Percentiles rank a stretch among this genome's conserved stretches.
Conservation (phyloP, 2,113 vertebrate species). For the Procavia capensis region DNA sequence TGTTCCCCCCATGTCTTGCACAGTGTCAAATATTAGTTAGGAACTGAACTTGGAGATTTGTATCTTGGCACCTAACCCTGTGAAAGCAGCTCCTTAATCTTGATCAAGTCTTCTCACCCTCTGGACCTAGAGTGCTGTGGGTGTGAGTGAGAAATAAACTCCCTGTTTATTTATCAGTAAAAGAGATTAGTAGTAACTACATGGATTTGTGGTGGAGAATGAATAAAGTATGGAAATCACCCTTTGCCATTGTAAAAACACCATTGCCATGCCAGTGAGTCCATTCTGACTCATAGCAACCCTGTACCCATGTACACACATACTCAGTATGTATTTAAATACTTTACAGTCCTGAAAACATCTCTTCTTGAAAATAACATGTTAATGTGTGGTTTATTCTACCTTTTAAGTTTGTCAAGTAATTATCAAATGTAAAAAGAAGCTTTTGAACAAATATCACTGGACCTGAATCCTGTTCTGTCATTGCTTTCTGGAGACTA, state of each 20-base stretch:
- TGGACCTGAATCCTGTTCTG: neutral
- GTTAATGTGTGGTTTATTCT: neutral
- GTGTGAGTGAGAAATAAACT: neutral
- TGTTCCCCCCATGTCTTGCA: neutral
- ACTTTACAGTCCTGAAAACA: neutral
- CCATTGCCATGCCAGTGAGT: too few species aligned
- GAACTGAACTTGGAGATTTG: neutral
- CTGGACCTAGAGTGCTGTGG: neutral
- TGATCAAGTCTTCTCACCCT: neutral
- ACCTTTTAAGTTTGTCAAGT: neutral
- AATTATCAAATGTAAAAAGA: neutral
- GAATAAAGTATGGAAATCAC: neutral
- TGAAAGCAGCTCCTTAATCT: neutral
- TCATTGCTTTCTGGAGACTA: neutral
- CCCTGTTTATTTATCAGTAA: neutral
- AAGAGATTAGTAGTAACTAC: neutral
- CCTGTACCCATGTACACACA: neutral
- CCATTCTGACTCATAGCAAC: too few species aligned
- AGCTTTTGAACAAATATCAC: neutral
- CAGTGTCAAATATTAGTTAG: neutral
- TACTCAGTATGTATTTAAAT: neutral
- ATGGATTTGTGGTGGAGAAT: neutral
- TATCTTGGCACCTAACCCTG: neutral
- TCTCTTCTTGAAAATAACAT: neutral
- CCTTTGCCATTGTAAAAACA: too few species aligned